A percentile compares a stretch with the other conserved stretches of the same genome.
Conservation (phyloP, 2,888 invertebrate species). For the Scrobipalpa atriplicella region DNA sequence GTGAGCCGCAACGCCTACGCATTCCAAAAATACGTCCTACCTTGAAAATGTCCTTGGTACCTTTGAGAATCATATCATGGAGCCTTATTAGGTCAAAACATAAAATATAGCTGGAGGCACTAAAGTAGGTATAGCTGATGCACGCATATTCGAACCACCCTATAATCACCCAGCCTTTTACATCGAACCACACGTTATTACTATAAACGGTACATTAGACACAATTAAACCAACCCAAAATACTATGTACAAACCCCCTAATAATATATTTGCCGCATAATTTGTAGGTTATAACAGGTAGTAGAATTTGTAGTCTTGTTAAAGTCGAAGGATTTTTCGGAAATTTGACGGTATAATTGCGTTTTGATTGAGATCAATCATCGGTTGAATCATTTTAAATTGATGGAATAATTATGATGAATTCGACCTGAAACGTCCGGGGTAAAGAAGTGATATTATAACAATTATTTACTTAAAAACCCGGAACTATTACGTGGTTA, state of each 20-base stretch:
- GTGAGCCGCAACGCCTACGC: too few species aligned
- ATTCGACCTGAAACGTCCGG: slow-evolving; percentile 17
- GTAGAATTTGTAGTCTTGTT: slow-evolving; percentile 14
- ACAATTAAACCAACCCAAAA: slow-evolving; percentile 42
- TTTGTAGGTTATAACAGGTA: slow-evolving; percentile 36
- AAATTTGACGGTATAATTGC: slow-evolving; percentile 25
- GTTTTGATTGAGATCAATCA: slow-evolving; percentile 27
- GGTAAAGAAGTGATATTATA: neutral
- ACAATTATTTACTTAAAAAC: slow-evolving; percentile 9
- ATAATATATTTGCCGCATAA: slow-evolving; percentile 38
- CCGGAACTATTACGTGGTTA: slow-evolving; percentile 23
- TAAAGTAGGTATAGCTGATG: slow-evolving; percentile 1
- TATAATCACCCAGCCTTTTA: slow-evolving; percentile 52
- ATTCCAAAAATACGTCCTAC: too few species aligned
- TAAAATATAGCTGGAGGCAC: neutral
- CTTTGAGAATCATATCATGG: neutral
- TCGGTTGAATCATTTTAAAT: slow-evolving; percentile 21
- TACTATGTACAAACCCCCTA: slow-evolving; percentile 39
- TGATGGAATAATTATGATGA: slow-evolving; percentile 19
- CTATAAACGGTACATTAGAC: slow-evolving; percentile 41
- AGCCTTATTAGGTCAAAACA: neutral
- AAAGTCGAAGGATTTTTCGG: slow-evolving; percentile 9
- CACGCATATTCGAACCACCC: slow-evolving; percentile 34
- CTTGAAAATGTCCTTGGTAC: too few species aligned
- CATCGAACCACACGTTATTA: slow-evolving; percentile 42